Base-by-base conservation (phyloP, 2,888 invertebrate genomes). In the Oxycera nigricornis region DNA sequence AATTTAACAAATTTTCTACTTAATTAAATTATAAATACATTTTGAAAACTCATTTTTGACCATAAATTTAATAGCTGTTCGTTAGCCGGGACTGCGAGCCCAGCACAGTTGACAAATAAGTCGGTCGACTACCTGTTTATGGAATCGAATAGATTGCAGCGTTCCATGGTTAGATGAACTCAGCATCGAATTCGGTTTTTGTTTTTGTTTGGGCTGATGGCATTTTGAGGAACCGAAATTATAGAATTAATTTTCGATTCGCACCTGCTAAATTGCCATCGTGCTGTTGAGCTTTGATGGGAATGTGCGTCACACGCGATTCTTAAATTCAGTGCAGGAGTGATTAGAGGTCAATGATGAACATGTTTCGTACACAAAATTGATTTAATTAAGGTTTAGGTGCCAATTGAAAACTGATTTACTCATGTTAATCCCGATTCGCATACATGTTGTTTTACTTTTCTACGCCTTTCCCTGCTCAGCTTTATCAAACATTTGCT, bases 1-100 rank as follows among this genome's bases (percentile, higher is more conserved):
- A 70, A 70, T 70, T 70, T 70, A 70, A 70, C 70, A 70, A 70
- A 70, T 70, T 70, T 70, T 70, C 70, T 70, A 70, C 70, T 70
- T 70, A 70, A 70, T 70, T 70, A 70, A 70, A 70, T 70, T 70
- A 70, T 70, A 70, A 70, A 70, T 70, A 70, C 70, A 70, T 70
- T 70, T 55, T 20, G 14, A 55, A 70, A 70, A 70, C 31, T 55
- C 70, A 70, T 70, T 70, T 55, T 70, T 70, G 70, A 6, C 22
- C 20, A 70, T 70, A 70, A 70, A 70, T 70, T 70, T 70, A 20
- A 68, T 9, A 11, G 7, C 20, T 70, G 11, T n/a, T 55, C 24
- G 35, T 31, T 52, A 20, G 14, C 1, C 17, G 28, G 52, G n/a
- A 22, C 24, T 1, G 39, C 41, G 39, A 35, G 6, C n/a, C 55